These are phyloP conservation scores for Apodemia hepburni DNA, from an alignment of 2,888 invertebrate genomes.

Conservation along the genomic window DNA sequence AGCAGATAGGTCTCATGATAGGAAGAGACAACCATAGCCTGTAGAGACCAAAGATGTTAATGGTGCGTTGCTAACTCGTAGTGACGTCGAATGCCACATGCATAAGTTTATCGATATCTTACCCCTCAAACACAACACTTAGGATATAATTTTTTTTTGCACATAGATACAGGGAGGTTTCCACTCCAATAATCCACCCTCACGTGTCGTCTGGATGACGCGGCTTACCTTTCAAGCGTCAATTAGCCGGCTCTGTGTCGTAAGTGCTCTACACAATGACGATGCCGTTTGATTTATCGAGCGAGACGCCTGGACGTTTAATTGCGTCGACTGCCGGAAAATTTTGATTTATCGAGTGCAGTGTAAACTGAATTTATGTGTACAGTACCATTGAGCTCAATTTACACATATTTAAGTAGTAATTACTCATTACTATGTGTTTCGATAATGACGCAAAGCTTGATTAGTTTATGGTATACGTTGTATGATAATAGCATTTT, in stretches of 20 bases:
- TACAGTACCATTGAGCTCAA: constrained; percentile 1
- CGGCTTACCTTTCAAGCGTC: constrained; percentile 16
- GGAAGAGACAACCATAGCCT: too few species aligned
- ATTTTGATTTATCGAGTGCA: constrained; percentile 34
- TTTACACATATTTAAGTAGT: background rate
- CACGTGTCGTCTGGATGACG: background rate
- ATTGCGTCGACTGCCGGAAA: constrained; percentile 33
- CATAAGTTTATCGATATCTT: too few species aligned
- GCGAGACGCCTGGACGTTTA: constrained; percentile 33
- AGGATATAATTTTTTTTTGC: too few species aligned
- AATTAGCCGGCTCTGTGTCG: constrained; percentile 24
- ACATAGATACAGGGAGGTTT: background rate
- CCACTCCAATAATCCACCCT: background rate
- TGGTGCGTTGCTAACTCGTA: too few species aligned
- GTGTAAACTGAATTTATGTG: constrained; percentile 27
- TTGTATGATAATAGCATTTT: too few species aligned
- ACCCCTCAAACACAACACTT: too few species aligned
- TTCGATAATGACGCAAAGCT: too few species aligned
- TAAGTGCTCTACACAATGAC: constrained; percentile 24
- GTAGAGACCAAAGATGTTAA: too few species aligned
- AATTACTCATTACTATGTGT: constrained; percentile 2
- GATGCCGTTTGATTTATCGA: constrained; percentile 33
- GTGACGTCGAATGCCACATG: too few species aligned
- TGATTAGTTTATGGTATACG: too few species aligned
- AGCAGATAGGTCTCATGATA: too few species aligned